phyloP scores from a whole-genome alignment of 2,888 invertebrate genomes.

The Nephrocerus scutellatus region DNA sequence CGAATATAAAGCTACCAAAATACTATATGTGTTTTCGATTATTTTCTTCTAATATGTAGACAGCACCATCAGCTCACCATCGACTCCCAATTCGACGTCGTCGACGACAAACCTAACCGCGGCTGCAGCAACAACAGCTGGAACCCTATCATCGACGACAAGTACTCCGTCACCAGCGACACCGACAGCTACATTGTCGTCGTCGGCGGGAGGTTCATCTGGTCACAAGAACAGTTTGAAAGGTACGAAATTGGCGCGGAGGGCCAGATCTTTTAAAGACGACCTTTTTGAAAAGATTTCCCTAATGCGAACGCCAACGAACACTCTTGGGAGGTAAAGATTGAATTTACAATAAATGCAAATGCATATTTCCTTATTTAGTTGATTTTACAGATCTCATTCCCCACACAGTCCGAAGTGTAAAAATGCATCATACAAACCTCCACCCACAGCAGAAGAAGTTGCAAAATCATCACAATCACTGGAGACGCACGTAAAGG shows the following conservation, averaged over 20 bases:
- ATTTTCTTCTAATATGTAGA: constrained; percentile 26
- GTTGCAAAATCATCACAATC: constrained; percentile 62
- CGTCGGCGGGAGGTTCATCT: constrained; percentile 31
- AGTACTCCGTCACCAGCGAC: constrained; percentile 29
- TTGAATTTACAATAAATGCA: not conserved
- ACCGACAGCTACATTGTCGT: constrained; percentile 18
- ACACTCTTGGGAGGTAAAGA: constrained; percentile 45
- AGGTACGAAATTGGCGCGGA: constrained; percentile 76
- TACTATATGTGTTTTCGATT: constrained; percentile 6
- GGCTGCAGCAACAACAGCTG: constrained; percentile 27
- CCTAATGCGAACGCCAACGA: constrained; percentile 76
- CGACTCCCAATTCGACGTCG: constrained; percentile 43
- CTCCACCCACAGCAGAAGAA: constrained; percentile 48
- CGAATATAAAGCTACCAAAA: not conserved
- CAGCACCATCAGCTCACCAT: constrained; percentile 44
- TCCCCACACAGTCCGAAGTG: constrained; percentile 59
- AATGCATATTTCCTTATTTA: no score
- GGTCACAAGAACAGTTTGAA: constrained; percentile 72
- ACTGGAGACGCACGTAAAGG: constrained; percentile 67
- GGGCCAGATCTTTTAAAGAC: constrained; percentile 88
- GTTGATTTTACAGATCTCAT: constrained; percentile 52
- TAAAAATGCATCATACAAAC: constrained; percentile 47
- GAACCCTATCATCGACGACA: constrained; percentile 19
- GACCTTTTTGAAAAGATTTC: constrained; percentile 85
- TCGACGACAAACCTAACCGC: constrained; percentile 23